A percentile compares a stretch with the other conserved stretches of the same genome.
Conservation (phyloP, 2,113 vertebrate genomes). For the Micronycteris hirsuta region DNA sequence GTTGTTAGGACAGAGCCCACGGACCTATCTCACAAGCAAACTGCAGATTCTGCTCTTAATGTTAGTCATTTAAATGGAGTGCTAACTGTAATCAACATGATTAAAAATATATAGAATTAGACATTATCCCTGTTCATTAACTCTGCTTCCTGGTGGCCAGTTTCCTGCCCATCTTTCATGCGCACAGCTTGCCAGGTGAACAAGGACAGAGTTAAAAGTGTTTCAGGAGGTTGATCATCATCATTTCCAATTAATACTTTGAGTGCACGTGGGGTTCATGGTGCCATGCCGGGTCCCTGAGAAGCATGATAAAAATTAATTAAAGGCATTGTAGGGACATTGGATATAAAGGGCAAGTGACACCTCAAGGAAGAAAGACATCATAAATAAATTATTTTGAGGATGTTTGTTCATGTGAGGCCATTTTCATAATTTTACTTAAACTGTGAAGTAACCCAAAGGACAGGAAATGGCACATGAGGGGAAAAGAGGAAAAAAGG, state of each 20-base stretch:
- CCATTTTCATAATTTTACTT: conserved; percentile 24
- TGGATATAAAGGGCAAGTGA: conserved; percentile 42
- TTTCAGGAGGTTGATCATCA: conserved; percentile 63
- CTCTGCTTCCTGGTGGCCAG: conserved; percentile 53
- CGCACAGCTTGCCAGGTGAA: conserved; percentile 70
- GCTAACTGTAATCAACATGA: conserved; percentile 38
- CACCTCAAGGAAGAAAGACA: conserved; percentile 13
- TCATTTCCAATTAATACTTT: conserved; percentile 60
- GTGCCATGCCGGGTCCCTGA: background rate
- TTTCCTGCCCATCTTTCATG: conserved; percentile 61
- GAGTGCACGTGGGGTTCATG: background rate
- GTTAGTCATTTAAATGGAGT: conserved; percentile 49
- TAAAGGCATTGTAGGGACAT: conserved; percentile 39
- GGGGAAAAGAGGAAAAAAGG: background rate
- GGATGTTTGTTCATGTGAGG: background rate
- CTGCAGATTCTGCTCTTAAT: background rate
- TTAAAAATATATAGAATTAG: conserved; percentile 67
- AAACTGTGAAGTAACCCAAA: background rate
- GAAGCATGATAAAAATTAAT: conserved; percentile 57
- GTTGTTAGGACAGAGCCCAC: background rate
- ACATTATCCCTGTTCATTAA: conserved; percentile 62
- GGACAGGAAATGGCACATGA: background rate
- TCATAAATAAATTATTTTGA: conserved; percentile 55
- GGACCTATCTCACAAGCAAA: background rate
- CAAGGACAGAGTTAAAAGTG: conserved; percentile 51